Conservation (phyloP, 2,113 vertebrate genomes). For the Cricetomys ansorgei region DNA sequence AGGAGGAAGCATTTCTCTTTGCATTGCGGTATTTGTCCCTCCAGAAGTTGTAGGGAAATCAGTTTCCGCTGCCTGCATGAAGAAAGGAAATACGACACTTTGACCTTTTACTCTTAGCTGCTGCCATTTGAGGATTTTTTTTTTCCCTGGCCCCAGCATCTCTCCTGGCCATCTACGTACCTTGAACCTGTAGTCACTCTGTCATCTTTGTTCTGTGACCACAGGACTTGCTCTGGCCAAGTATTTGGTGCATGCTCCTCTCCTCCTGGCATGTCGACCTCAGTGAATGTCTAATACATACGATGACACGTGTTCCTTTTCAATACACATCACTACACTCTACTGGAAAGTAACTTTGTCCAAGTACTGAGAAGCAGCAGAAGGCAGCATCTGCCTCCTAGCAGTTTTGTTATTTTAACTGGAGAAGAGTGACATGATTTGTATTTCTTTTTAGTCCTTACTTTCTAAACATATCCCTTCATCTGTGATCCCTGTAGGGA, state of each 20-base stretch:
- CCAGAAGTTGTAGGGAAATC: background rate
- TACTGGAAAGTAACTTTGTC: conserved; percentile 8
- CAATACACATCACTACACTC: background rate
- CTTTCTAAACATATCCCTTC: background rate
- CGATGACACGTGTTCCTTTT: background rate
- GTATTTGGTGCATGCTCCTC: background rate
- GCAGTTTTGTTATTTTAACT: background rate
- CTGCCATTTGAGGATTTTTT: background rate
- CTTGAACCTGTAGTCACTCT: background rate
- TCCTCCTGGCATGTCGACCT: background rate
- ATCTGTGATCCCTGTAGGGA: conserved; percentile 34
- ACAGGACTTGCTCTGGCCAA: background rate
- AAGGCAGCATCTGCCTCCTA: conserved; percentile 12
- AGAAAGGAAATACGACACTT: background rate
- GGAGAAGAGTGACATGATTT: background rate
- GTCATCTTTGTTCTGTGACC: background rate
- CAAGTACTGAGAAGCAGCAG: background rate
- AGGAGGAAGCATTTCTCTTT: background rate
- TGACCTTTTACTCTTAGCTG: background rate
- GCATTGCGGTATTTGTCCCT: background rate
- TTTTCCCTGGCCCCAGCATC: background rate
- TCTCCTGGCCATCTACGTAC: background rate
- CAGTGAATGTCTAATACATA: background rate
- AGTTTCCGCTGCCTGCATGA: background rate
- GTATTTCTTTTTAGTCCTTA: conserved; percentile 31